phyloP scores from a whole-genome alignment of 2,888 invertebrate genomes.

The Oligia latruncula region DNA sequence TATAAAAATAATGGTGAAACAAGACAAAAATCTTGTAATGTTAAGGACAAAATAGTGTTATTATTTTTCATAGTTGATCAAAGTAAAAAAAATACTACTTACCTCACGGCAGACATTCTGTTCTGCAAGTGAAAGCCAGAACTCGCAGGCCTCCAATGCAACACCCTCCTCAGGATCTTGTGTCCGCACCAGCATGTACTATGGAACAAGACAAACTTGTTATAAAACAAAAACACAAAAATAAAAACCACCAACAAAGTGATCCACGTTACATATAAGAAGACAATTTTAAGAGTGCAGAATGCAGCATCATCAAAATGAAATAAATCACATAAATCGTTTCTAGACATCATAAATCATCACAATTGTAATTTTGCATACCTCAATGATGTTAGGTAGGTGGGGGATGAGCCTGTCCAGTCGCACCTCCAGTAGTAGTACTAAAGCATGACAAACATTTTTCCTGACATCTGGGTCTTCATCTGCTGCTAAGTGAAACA shows the following conservation, averaged over 20 bases:
- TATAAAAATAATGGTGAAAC: too few species aligned
- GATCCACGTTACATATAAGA: background rate
- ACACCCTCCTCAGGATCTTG: constrained; percentile 98
- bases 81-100: constrained; percentile 5
- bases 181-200: constrained; percentile 98
- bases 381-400: constrained; percentile 98
- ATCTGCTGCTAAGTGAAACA: constrained; percentile 98
- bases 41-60: too few species aligned
- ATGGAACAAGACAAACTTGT: constrained; percentile 56
- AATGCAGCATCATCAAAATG: background rate
- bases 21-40: too few species aligned
- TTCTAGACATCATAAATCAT: background rate
- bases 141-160: constrained; percentile 99
- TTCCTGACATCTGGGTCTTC: constrained; percentile 99
- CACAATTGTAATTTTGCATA: constrained; percentile 71
- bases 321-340: background rate
- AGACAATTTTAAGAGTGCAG: background rate
- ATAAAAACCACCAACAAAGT: too few species aligned
- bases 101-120: constrained; percentile 97
- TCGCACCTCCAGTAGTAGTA: constrained; percentile 98
- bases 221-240: background rate
- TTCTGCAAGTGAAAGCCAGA: constrained; percentile 99
- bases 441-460: constrained; percentile 99
- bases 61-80: background rate
- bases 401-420: constrained; percentile 98